Evolutionary conservation across 2,888 invertebrate genomes (phyloP).

Genomic region (Hirtodrosophila confusa): DNA sequence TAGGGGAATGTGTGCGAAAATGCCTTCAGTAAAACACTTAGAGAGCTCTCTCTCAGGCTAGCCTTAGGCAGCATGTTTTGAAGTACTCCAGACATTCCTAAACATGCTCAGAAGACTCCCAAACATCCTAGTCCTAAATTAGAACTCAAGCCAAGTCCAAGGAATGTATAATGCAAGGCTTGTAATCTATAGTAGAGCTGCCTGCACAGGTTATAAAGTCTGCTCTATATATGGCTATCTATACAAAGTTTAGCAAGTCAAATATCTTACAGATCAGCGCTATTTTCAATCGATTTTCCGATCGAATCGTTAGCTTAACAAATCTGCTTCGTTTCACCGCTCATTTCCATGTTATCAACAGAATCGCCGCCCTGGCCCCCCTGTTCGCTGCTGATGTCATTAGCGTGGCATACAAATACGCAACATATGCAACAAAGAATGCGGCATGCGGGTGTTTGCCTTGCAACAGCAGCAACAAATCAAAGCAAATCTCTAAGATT

Average conservation of each 20-base stretch:
- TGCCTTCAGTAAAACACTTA: conserved; percentile 17
- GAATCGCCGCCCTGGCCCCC: conserved; percentile 1
- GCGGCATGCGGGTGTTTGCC: conserved; percentile 66
- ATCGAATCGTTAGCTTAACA: background rate
- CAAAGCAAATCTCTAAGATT: conserved; percentile 56
- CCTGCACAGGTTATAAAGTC: background rate
- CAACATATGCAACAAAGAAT: conserved; percentile 47
- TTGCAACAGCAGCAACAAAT: conserved; percentile 47
- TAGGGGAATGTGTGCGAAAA: conserved; percentile 31
- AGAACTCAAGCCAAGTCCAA: too few relatives aligned
- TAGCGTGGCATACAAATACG: conserved; percentile 67
- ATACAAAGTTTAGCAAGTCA: conserved; percentile 1
- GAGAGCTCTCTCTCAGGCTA: background rate
- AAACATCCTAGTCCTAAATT: background rate
- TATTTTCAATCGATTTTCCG: background rate
- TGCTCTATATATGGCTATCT: background rate
- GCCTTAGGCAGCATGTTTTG: background rate
- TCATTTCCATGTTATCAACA: conserved; percentile 4
- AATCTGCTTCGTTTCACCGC: background rate
- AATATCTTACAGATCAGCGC: conserved; percentile 8
- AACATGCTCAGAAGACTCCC: background rate
- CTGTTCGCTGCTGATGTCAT: conserved; percentile 50
- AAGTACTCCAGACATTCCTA: background rate
- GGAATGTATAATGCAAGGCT: too few relatives aligned
- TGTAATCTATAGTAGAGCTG: too few relatives aligned